Base-by-base conservation (phyloP, 2,888 invertebrate genomes). In the Baccha elongata region DNA sequence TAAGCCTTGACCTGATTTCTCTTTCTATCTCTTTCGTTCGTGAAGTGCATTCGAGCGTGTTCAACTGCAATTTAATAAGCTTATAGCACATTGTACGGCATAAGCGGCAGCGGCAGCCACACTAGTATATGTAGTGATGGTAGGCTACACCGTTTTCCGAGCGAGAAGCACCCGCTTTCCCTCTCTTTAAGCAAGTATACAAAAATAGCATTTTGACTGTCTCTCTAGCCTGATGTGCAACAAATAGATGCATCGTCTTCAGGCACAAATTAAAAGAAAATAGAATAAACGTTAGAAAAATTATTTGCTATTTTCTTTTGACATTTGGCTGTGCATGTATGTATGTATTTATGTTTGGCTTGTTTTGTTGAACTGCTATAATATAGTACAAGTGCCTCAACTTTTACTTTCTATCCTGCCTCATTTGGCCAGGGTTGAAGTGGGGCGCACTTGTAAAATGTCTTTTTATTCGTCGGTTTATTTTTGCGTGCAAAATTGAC, bases 1-100 rank as follows among this genome's bases (percentile, higher is more conserved):
- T 89, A 86, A 89, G 90, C 90, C 90, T 90, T 90, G 90, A 90
- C 90, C 90, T 90, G 90, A 90, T 90, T 90, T 90, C 90, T 90
- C 90, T 90, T 89, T 90, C 85, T 74, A 76, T 85, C 90, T 90
- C 90, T 90, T 90, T 90, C 89, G 88, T 83, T 83, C 78, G 72
- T 73, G 83, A 83, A 83, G 76, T 78, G 83, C 83, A 83, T 78
- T 83, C 78, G 72, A 83, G 83, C 83, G 78, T 83, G 78, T 83
- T 72, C 83, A 78, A 83, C 72, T 83, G 83, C 83, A 83, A 83
- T 83, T 83, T 78, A 83, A 83, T 83, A 83, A 83, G 83, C 83
- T 78, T 78, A 81, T 81, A 64, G 76, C 76, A 67, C 52, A 55
- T 17, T 44, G 68, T 68, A 52, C 48, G 64, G 19, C 44, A 64